These are phyloP conservation scores for Cerastoderma edule DNA, from an alignment of 2,888 invertebrate species.

Conservation along the genomic window DNA sequence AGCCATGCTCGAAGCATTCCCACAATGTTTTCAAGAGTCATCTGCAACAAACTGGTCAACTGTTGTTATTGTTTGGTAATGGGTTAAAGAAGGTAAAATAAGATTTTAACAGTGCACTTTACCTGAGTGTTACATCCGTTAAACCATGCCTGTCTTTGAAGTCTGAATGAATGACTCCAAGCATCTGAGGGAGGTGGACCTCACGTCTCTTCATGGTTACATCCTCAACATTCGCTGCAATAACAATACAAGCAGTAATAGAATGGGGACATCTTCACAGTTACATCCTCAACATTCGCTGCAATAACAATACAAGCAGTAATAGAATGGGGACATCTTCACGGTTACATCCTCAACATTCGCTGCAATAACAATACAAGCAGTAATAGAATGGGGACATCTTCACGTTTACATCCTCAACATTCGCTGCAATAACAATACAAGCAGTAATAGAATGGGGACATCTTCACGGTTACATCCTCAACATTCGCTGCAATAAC, in stretches of 20 bases:
- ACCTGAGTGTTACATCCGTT: slow-evolving; percentile 66
- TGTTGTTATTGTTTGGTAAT: background rate
- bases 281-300: background rate
- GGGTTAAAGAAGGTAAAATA: background rate
- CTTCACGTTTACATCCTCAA: background rate
- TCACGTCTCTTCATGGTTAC: slow-evolving; percentile 6
- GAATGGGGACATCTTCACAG: background rate
- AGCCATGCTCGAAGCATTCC: no score
- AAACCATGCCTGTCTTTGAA: slow-evolving; percentile 59
- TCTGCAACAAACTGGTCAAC: background rate
- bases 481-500: no score
- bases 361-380: background rate
- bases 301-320: background rate
- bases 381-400: background rate
- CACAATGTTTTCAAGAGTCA: background rate
- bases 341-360: background rate
- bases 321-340: no score
- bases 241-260: background rate
- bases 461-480: no score
- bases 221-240: slow-evolving; percentile 42
- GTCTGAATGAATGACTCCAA: slow-evolving; percentile 64
- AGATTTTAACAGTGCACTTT: background rate
- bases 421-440: no score
- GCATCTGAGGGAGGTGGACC: slow-evolving; percentile 40
- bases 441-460: no score